Base-by-base conservation (phyloP, 2,113 vertebrate genomes). In the Microcebus griseorufus region DNA sequence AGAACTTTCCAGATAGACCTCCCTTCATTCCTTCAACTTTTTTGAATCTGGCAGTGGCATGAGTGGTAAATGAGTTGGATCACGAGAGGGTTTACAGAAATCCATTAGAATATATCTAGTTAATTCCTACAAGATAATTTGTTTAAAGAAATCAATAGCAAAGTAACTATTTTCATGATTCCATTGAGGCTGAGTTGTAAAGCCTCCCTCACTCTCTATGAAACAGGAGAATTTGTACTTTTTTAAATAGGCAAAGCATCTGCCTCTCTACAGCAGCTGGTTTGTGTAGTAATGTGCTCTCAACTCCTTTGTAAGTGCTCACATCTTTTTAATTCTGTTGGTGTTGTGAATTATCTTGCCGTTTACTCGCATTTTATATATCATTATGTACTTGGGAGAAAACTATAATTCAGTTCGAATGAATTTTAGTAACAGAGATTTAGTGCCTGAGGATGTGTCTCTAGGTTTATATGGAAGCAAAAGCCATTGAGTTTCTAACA, bases 201-300 rank as follows among this genome's bases (percentile, higher is more conserved):
- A 94, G 53, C 22, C 18, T 84, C 92, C 39, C 2, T 88, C n/a
- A 25, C 11, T 51, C 72, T 69, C 27, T 91, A 75, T 2, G 76
- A 92, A 97, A 97, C 29, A 53, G 82, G 17, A 92, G 64, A 96
- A 90, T 96, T 96, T 45, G 23, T 88, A 91, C 96, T 60, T 73
- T 88, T 62, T 86, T 23, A 82, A 82, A 96, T 84, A 97, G 22
- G 5, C 88, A 45, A 88, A 94, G 62, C 85, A 53, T 69, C 9
- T 89, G 0, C 62, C 78, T 95, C 92, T 97, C 91, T 73, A 27
- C 11, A 62, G 51, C 25, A 84, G 72, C 48, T 97, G 81, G 75
- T 96, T 18, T 48, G 84, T 90, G 67, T 60, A 90, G 79, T 55
- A 91, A 93, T 94, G 55, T 96, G 60, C 60, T 5, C 55, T 94